Conservation (phyloP, 2,797 vertebrate species). For the Pantherophis vulpinus region DNA sequence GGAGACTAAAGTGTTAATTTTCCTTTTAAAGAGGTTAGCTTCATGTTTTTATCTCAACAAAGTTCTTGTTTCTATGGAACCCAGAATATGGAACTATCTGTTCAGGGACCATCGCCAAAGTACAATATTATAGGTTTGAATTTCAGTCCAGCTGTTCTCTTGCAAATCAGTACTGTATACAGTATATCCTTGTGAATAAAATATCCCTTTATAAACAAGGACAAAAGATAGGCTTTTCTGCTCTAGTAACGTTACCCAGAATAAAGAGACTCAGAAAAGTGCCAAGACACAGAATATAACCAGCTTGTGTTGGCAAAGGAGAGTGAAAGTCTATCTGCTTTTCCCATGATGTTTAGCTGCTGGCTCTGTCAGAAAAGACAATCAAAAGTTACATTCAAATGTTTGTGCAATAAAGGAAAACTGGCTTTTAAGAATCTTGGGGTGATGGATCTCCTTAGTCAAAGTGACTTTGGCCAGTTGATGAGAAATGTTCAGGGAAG, state of each 20-base stretch:
- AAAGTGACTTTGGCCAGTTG: constrained; percentile 20
- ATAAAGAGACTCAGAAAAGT: constrained; percentile 69
- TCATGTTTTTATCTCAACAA: constrained; percentile 34
- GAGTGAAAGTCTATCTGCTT: constrained; percentile 68
- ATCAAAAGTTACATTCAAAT: constrained; percentile 55
- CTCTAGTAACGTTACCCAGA: constrained; percentile 66
- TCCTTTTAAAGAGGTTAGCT: constrained; percentile 40
- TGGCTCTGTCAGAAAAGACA: constrained; percentile 64
- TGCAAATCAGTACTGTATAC: constrained; percentile 60
- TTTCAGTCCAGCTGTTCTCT: constrained; percentile 59
- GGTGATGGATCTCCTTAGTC: background rate
- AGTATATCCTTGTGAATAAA: constrained; percentile 69
- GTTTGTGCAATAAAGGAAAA: constrained; percentile 47
- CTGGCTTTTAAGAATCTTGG: background rate
- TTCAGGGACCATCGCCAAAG: constrained; percentile 45
- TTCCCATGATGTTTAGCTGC: constrained; percentile 56
- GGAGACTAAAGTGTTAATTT: constrained; percentile 34
- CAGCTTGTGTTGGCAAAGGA: constrained; percentile 67
- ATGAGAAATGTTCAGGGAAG: background rate
- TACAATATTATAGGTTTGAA: constrained; percentile 46
- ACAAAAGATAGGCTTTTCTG: constrained; percentile 67
- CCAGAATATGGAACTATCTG: constrained; percentile 41
- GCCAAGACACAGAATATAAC: constrained; percentile 64
- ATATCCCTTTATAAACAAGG: constrained; percentile 68
- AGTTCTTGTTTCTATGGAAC: constrained; percentile 49